Evolutionary conservation across 2,797 vertebrate species (phyloP), one percentile per base, ranked within the genome.

Genomic region (Crocidura indochinensis): DNA sequence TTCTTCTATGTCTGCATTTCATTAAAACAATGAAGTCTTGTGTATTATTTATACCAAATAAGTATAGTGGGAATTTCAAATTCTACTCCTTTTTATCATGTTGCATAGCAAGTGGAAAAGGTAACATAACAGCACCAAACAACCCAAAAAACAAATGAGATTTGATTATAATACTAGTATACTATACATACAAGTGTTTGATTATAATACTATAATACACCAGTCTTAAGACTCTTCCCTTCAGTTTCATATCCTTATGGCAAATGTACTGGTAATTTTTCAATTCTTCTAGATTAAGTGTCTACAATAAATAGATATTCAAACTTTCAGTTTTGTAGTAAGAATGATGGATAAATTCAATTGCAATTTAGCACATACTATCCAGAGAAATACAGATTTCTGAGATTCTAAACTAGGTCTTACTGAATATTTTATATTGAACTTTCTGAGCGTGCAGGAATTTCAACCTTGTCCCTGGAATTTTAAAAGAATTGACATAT

Each of bases 401-500:
- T 69, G 31, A 49, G 5, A 11, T 82, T 76, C 19, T 85, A 27
- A 84, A 60, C 53, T 46, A 77, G 29, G 1, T 51, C 11, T 85
- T 73, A 14, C n/a, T 72, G 27, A 91, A 85, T 26, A 68, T 47
- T 91, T 92, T 64, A 65, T 31, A 20, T 27, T 73, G n/a, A 85
- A 82, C 8, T 12, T 77, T 88, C 62, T 81, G 19, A 64, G 49
- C 64, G 31, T 74, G 27, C 74, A 90, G 53, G 72, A 46, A 12
- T 84, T 92, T 81, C n/a, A 94, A 11, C 17, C 29, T 3, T 49
- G 4, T 72, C 71, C 85, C 72, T 90, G 71, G 47, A 65, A 88
- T 90, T 90, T 67, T 74, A 46, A 72, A 92, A 75, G n/a, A 27
- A 49, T 19, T 84, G 10, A 78, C 4, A 46, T 71, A 74, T 56